Evolutionary conservation across 2,888 invertebrate species (phyloP).

Genomic region (Calameuta filiformis): DNA sequence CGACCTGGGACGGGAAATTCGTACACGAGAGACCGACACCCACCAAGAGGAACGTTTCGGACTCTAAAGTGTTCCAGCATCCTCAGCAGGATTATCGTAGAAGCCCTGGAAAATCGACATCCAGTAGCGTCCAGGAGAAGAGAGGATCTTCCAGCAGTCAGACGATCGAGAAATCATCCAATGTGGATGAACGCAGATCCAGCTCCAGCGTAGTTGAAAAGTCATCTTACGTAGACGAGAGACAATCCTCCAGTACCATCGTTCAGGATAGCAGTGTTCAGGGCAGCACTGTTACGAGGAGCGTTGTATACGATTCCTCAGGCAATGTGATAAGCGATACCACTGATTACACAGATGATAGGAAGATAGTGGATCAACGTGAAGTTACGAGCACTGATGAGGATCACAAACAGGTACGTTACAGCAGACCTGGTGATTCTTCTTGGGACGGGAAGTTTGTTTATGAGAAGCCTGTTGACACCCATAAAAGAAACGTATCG

Average conservation of each 20-base stretch:
- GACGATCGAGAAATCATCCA: neutral
- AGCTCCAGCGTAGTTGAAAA: neutral
- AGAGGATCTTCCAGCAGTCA: neutral
- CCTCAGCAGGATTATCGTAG: constrained; percentile 1
- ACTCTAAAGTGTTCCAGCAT: constrained; percentile 13
- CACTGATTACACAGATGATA: neutral
- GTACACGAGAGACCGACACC: constrained; percentile 66
- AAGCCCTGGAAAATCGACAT: neutral
- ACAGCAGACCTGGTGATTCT: constrained; percentile 49
- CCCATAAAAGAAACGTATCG: constrained; percentile 42
- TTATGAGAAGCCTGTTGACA: constrained; percentile 65
- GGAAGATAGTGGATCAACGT: neutral
- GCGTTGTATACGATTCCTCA: neutral
- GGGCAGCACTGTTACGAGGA: neutral
- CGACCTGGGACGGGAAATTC: constrained; percentile 71
- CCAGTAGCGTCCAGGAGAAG: neutral
- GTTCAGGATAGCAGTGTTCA: neutral
- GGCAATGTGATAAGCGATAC: neutral
- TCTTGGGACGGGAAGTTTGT: constrained; percentile 71
- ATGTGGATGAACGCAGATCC: neutral
- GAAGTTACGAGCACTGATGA: neutral
- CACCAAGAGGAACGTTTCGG: constrained; percentile 41
- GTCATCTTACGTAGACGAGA: neutral
- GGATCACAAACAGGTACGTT: constrained; percentile 9
- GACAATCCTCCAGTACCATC: neutral